These are phyloP conservation scores for Megamerina dolium DNA, from an alignment of 2,888 invertebrate genomes.

Conservation along the genomic window DNA sequence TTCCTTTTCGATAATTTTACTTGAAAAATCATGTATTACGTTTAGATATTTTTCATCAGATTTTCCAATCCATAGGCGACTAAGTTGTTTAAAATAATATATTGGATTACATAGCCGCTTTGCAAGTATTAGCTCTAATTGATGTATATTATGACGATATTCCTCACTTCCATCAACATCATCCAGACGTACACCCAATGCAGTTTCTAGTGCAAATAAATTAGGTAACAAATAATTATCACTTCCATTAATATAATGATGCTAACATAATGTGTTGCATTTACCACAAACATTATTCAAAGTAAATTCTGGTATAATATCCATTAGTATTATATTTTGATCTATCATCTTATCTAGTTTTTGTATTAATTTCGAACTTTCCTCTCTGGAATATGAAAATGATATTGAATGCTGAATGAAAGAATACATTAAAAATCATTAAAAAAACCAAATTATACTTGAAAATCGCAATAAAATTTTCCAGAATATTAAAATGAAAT, in stretches of 20 bases:
- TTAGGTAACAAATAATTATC: too few relatives aligned
- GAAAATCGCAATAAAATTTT: slow-evolving; percentile 45
- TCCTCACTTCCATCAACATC: slow-evolving; percentile 50
- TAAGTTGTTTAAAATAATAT: slow-evolving; percentile 52
- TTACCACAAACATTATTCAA: slow-evolving; percentile 65
- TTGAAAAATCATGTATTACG: slow-evolving; percentile 47
- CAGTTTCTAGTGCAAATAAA: slow-evolving; percentile 54
- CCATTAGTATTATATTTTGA: slow-evolving; percentile 49
- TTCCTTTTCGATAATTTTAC: slow-evolving; percentile 48
- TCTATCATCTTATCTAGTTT: slow-evolving; percentile 31
- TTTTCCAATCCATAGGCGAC: too few relatives aligned
- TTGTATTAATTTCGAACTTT: slow-evolving; percentile 41
- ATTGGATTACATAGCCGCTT: slow-evolving; percentile 54
- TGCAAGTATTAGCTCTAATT: slow-evolving; percentile 46
- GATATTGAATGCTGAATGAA: too few relatives aligned
- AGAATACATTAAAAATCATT: too few relatives aligned
- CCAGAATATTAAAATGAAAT: slow-evolving; percentile 60
- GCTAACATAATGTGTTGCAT: too few relatives aligned
- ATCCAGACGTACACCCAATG: slow-evolving; percentile 63
- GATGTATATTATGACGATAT: slow-evolving; percentile 57
- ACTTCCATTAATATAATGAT: too few relatives aligned
- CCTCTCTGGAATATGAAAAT: slow-evolving; percentile 42
- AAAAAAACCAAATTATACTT: too few relatives aligned
- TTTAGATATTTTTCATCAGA: slow-evolving; percentile 41
- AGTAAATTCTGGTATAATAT: slow-evolving; percentile 56